phyloP scores from a whole-genome alignment of 1,140 invertebrate genomes.

The Meloidogyne chitwoodi region DNA sequence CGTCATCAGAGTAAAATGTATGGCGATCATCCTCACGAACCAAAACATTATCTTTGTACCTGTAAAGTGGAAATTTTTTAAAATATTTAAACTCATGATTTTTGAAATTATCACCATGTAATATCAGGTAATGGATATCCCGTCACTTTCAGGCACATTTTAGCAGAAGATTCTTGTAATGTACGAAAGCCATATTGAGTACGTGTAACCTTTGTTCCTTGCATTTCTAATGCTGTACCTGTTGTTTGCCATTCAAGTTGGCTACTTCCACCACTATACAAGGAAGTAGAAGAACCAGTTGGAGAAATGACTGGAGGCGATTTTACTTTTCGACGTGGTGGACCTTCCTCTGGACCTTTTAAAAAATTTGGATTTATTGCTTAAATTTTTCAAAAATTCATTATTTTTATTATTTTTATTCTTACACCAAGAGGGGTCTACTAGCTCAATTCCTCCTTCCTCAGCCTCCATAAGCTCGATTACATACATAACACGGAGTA shows the following conservation, averaged over 20 bases:
- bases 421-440: slow-evolving; percentile 60
- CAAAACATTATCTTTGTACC: slow-evolving; percentile 76
- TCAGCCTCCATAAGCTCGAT: slow-evolving; percentile 58
- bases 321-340: slow-evolving; percentile 59
- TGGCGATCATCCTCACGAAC: slow-evolving; percentile 74
- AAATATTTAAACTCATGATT: background rate
- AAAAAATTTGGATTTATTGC: slow-evolving; percentile 23
- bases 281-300: slow-evolving; percentile 53
- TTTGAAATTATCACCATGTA: slow-evolving; percentile 65
- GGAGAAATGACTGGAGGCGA: slow-evolving; percentile 59
- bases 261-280: slow-evolving; percentile 56
- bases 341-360: slow-evolving; percentile 60
- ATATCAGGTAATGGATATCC: slow-evolving; percentile 89
- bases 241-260: slow-evolving; percentile 59
- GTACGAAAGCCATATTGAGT: slow-evolving; percentile 71
- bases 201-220: slow-evolving; percentile 56
- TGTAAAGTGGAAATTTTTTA: slow-evolving; percentile 59
- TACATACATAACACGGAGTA: slow-evolving; percentile 52
- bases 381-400: too few species aligned
- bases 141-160: slow-evolving; percentile 84
- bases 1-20: slow-evolving; percentile 71
- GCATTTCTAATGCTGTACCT: slow-evolving; percentile 59
- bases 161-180: slow-evolving; percentile 80
- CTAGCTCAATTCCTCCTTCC: slow-evolving; percentile 59
- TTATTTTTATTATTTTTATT: too few species aligned